Conservation (phyloP, 2,888 invertebrate genomes). For the Zaprionus obscuricornis region DNA sequence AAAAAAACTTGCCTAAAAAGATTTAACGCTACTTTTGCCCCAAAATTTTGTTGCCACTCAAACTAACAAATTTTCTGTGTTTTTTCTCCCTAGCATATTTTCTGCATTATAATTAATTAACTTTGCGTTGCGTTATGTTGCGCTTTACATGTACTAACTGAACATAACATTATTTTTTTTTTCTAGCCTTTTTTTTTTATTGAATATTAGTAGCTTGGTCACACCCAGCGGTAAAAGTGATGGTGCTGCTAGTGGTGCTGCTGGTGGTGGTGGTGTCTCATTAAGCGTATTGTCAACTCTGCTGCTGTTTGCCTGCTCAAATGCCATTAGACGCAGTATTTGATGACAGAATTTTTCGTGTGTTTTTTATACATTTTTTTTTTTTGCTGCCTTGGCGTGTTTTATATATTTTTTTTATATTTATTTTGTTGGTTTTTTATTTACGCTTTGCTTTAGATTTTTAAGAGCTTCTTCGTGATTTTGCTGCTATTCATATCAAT, state of each 20-base stretch:
- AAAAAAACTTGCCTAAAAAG: conserved; percentile 39
- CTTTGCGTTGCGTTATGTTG: too few relatives aligned
- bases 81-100: conserved; percentile 13
- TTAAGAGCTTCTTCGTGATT: conserved; percentile 66
- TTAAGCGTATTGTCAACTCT: conserved; percentile 69
- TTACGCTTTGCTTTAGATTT: too few relatives aligned
- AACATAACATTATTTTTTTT: conserved; percentile 53
- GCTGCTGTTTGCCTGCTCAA: conserved; percentile 77
- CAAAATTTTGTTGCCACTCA: conserved; percentile 46
- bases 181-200: conserved; percentile 42
- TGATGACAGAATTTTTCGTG: conserved; percentile 75
- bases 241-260: not conserved
- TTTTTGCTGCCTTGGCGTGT: conserved; percentile 17
- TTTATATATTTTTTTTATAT: conserved; percentile 43
- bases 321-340: conserved; percentile 75
- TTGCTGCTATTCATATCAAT: conserved; percentile 52
- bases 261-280: conserved; percentile 30
- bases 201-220: conserved; percentile 65
- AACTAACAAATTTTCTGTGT: conserved; percentile 4
- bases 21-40: conserved; percentile 67
- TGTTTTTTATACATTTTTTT: conserved; percentile 4
- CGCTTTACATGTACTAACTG: conserved; percentile 65
- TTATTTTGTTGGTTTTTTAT: too few relatives aligned
- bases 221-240: conserved; percentile 31
- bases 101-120: conserved; percentile 68